Evolutionary conservation across 2,888 invertebrate species (phyloP), one percentile per base, ranked within the genome.

Genomic region (Philopedon plagiatum): DNA sequence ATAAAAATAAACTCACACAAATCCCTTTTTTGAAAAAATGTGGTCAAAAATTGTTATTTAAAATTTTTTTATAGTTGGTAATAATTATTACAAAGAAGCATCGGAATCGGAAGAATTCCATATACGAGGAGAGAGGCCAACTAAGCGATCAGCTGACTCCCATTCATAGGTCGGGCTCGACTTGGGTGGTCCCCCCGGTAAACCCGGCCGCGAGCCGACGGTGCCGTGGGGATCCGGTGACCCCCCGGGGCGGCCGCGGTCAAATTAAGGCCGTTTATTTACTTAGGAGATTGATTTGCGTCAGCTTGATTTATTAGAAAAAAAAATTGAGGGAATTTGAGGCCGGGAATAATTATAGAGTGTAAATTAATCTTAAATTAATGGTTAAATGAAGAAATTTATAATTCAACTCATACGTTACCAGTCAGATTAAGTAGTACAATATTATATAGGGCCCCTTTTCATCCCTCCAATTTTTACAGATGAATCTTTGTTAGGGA

Each of bases 241-340:
- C 66, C 66, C 70, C 71, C 71, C 41, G 54, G 66, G 61, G 41
- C 4, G 0, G 49, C 66, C 49, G 60, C 62, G 71, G 54, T 62
- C 71, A 62, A 66, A 71, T 71, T 71, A 71, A 71, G 60, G 57
- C 64, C 65, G 71, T 71, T 71, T 71, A 71, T 71, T 71, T 71
- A 65, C 71, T 65, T 71, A 41, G 60, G 60, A 60, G 71, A 65
- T 71, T 71, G 71, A 71, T 71, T 65, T 65, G 71, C 60, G 64
- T 51, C 65, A 57, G 39, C 57, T 65, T 71, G 65, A 71, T 65
- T 70, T 70, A 70, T 70, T 46, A 34, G 51, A 51, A 51, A 26
- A 49, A 51, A 51, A 58, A 46, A n/a, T n/a, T n/a, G n/a, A 8
- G 62, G 46, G 18, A 34, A 64, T 57, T 49, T 18, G 13, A 15